Evolutionary conservation across 2,113 vertebrate genomes (phyloP).

Genomic region (Pantherophis guttatus): DNA sequence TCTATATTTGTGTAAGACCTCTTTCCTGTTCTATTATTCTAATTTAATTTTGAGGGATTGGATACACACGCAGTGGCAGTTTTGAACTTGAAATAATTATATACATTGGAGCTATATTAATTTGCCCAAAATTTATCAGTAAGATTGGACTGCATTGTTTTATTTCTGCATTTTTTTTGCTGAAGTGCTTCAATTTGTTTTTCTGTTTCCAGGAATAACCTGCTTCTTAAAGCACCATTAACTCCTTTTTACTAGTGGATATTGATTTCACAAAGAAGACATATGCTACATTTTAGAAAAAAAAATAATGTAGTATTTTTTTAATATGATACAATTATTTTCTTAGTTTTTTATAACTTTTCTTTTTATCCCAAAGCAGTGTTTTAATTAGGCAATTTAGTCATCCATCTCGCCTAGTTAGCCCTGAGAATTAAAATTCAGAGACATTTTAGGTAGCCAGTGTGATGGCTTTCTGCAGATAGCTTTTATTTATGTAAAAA

Average conservation of each 20-base stretch:
- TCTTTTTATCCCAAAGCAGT: constrained; percentile 1
- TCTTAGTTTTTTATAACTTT: background rate
- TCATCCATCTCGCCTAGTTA: background rate
- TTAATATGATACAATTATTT: background rate
- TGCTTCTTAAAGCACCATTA: background rate
- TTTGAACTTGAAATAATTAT: background rate
- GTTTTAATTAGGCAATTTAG: background rate
- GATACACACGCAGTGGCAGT: background rate
- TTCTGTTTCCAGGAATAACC: background rate
- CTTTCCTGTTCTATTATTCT: background rate
- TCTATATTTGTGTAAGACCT: background rate
- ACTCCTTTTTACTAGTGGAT: background rate
- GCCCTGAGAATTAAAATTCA: constrained; percentile 7
- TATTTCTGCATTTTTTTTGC: background rate
- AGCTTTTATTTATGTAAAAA: background rate
- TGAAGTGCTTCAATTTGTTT: background rate
- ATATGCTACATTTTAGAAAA: background rate
- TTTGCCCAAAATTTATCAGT: background rate
- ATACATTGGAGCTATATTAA: background rate
- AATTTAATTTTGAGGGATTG: background rate
- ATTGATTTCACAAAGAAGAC: background rate
- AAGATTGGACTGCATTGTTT: background rate
- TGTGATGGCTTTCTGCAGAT: background rate
- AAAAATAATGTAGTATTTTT: background rate
- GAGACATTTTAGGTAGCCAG: background rate